These are phyloP conservation scores for Anthopleura sola DNA, from an alignment of 64 coral and sea anemone genomes.

Conservation along the genomic window DNA sequence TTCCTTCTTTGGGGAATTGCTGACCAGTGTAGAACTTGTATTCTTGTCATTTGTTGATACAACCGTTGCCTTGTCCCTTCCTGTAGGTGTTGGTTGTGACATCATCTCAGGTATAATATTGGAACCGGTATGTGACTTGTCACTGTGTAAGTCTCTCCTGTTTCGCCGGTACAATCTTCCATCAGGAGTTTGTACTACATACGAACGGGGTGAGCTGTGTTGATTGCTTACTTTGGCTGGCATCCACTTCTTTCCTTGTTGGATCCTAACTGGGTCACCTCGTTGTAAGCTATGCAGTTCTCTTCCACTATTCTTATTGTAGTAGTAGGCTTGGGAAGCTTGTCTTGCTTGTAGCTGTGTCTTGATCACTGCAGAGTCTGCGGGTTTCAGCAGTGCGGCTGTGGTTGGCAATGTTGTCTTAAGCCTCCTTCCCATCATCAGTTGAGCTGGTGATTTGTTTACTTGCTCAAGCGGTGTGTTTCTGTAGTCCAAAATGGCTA, in stretches of 20 bases:
- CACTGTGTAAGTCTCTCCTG: conserved; percentile 21
- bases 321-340: conserved; percentile 1
- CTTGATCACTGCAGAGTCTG: not conserved
- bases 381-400: conserved; percentile 8
- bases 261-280: conserved; percentile 22
- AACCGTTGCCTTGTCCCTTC: not conserved
- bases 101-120: not conserved
- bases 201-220: conserved; percentile 55
- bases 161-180: conserved; percentile 24
- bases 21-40: not conserved
- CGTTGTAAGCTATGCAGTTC: conserved; percentile 29
- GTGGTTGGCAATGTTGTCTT: conserved; percentile 43
- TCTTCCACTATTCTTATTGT: conserved; percentile 40
- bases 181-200: conserved; percentile 45
- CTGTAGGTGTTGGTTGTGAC: not conserved
- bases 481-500: conserved; percentile 36
- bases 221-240: conserved; percentile 44
- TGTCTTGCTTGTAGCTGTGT: not conserved
- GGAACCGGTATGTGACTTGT: not conserved
- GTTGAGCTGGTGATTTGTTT: conserved; percentile 50
- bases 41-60: not conserved
- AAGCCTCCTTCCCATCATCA: conserved; percentile 45
- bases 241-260: conserved; percentile 42
- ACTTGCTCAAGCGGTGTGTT: conserved; percentile 44
- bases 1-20: not conserved